These are phyloP conservation scores for Betta splendens DNA, from an alignment of 2,797 vertebrate species.

Conservation along the genomic window DNA sequence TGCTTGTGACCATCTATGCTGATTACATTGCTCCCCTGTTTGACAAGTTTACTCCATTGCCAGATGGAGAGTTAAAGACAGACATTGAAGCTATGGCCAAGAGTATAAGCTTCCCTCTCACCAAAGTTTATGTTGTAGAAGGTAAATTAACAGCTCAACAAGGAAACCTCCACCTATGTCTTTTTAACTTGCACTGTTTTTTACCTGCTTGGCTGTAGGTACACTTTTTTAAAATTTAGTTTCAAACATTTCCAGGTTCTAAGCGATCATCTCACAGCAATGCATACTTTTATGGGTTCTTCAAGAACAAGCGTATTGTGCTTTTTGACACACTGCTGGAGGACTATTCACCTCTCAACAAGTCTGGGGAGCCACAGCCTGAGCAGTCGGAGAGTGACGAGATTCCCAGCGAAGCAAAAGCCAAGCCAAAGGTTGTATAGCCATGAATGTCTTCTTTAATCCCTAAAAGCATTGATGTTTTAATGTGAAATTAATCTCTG, in stretches of 20 bases:
- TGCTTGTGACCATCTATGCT: conserved; percentile 97
- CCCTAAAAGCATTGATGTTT: background rate
- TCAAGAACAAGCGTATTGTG: conserved; percentile 98
- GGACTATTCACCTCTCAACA: conserved; percentile 93
- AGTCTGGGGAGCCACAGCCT: conserved; percentile 80
- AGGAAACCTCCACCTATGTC: too few relatives aligned
- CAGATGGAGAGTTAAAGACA: conserved; percentile 93
- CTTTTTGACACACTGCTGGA: conserved; percentile 97
- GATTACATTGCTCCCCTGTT: conserved; percentile 98
- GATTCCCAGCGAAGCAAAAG: conserved; percentile 78
- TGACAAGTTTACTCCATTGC: conserved; percentile 96
- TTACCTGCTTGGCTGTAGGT: background rate
- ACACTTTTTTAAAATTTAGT: background rate
- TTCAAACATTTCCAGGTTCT: conserved; percentile 83
- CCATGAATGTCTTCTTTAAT: background rate
- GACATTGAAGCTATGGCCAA: conserved; percentile 94
- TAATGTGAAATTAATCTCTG: too few relatives aligned
- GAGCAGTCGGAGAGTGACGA: conserved; percentile 78
- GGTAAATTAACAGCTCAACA: conserved; percentile 76
- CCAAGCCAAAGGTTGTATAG: conserved; percentile 88
- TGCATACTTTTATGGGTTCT: conserved; percentile 99
- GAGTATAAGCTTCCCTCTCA: conserved; percentile 94
- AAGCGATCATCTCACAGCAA: conserved; percentile 99
- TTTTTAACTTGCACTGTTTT: background rate
- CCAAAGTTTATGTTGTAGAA: conserved; percentile 98